Evolutionary conservation across 1,140 invertebrate species (phyloP).

Genomic region (Aphidius ervi): DNA sequence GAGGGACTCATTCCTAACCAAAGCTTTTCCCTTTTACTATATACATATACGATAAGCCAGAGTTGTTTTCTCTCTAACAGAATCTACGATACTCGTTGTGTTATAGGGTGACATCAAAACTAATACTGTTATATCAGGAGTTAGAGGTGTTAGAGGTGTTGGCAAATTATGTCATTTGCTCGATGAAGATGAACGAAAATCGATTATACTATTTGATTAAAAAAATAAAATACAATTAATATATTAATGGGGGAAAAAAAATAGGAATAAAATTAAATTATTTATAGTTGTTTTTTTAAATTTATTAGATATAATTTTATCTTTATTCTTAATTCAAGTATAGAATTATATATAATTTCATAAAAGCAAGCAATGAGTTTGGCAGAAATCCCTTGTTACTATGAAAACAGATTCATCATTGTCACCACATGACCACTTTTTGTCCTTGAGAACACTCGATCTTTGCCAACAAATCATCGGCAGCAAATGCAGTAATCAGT

Average conservation of each 20-base stretch:
- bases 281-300: no score
- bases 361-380: no score
- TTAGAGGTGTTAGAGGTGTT: conserved; percentile 40
- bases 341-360: no score
- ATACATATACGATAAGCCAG: neutral
- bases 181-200: conserved; percentile 23
- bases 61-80: neutral
- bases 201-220: no score
- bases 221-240: no score
- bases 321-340: no score
- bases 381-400: neutral
- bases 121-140: conserved; percentile 50
- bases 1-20: conserved; percentile 32
- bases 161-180: conserved; percentile 46
- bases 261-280: no score
- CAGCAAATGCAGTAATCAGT: conserved; percentile 47
- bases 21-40: conserved; percentile 4
- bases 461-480: conserved; percentile 42
- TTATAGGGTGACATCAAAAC: conserved; percentile 41
- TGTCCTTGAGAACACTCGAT: conserved; percentile 19
- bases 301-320: no score
- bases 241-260: no score
- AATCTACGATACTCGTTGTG: conserved; percentile 1
- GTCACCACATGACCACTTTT: conserved; percentile 2
- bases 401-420: neutral